phyloP scores from a whole-genome alignment of 2,888 invertebrate species.

The Harpalus rufipes region DNA sequence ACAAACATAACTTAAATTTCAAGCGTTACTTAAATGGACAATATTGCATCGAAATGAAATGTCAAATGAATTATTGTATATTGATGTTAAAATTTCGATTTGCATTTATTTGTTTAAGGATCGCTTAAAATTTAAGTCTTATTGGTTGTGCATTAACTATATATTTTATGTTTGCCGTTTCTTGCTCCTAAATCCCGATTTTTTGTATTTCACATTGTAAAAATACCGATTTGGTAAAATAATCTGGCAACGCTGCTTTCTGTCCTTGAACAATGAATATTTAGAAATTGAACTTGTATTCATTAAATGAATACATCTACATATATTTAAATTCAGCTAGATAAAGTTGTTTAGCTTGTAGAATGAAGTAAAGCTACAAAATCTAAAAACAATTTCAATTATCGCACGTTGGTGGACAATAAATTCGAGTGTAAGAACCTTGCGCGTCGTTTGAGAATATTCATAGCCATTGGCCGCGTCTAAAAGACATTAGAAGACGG shows the following conservation, averaged over 20 bases:
- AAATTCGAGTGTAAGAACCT: conserved; percentile 18
- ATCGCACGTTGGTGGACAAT: conserved; percentile 24
- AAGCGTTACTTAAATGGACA: too few relatives aligned
- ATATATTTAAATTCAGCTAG: not conserved
- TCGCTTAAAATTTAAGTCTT: too few relatives aligned
- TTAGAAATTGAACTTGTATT: not conserved
- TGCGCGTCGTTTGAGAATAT: conserved; percentile 48
- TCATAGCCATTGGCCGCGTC: conserved; percentile 47
- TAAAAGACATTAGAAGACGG: conserved; percentile 57
- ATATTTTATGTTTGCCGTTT: too few relatives aligned
- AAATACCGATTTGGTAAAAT: too few relatives aligned
- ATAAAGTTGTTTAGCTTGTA: conserved; percentile 19
- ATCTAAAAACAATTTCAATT: conserved; percentile 51
- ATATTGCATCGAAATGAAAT: too few relatives aligned
- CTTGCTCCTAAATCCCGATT: too few relatives aligned
- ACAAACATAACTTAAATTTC: too few relatives aligned
- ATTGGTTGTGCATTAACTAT: too few relatives aligned
- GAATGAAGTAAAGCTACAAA: conserved; percentile 24
- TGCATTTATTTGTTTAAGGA: too few relatives aligned
- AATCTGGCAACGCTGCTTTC: not conserved
- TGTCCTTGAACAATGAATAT: not conserved
- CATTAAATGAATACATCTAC: not conserved
- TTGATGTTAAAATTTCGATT: too few relatives aligned
- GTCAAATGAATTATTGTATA: too few relatives aligned
- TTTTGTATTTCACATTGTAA: too few relatives aligned